Conservation (phyloP, 2,113 vertebrate genomes). For the Thoracochromis brauschi region DNA sequence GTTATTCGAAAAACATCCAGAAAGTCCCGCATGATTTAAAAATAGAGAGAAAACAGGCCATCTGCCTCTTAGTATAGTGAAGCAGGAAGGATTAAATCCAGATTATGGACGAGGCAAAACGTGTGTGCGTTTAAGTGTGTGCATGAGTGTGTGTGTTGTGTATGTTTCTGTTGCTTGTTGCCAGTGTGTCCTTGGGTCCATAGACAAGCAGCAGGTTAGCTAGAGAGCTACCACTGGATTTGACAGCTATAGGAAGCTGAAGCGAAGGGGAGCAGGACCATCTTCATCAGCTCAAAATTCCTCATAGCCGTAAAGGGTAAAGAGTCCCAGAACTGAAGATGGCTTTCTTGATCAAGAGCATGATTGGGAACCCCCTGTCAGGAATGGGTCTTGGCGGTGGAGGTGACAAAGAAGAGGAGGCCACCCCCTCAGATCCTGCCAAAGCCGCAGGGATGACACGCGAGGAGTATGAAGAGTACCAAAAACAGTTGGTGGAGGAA, state of each 20-base stretch:
- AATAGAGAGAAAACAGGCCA: conserved; percentile 79
- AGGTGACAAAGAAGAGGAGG: conserved; percentile 84
- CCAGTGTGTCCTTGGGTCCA: conserved; percentile 76
- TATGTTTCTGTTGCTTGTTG: conserved; percentile 70
- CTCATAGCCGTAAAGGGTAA: neutral
- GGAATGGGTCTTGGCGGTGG: conserved; percentile 87
- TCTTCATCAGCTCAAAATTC: neutral
- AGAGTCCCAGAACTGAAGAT: conserved; percentile 53
- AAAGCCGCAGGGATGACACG: conserved; percentile 91
- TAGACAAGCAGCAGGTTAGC: conserved; percentile 67
- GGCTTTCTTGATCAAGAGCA: conserved; percentile 93
- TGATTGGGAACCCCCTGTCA: conserved; percentile 89
- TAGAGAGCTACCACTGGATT: conserved; percentile 62
- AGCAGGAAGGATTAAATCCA: conserved; percentile 86
- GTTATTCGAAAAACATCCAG: conserved; percentile 45
- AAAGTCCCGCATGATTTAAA: conserved; percentile 64
- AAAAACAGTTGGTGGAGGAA: conserved; percentile 95
- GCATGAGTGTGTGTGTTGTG: conserved; percentile 51
- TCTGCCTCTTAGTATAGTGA: conserved; percentile 80
- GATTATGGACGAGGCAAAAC: conserved; percentile 80
- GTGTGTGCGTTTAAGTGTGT: conserved; percentile 41
- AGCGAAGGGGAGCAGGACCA: conserved; percentile 4
- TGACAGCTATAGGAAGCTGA: conserved; percentile 27
- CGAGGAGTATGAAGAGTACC: conserved; percentile 95
- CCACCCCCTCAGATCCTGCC: conserved; percentile 80